Base-by-base conservation (phyloP, 2,113 vertebrate genomes). In the Pontoporia blainvillei region DNA sequence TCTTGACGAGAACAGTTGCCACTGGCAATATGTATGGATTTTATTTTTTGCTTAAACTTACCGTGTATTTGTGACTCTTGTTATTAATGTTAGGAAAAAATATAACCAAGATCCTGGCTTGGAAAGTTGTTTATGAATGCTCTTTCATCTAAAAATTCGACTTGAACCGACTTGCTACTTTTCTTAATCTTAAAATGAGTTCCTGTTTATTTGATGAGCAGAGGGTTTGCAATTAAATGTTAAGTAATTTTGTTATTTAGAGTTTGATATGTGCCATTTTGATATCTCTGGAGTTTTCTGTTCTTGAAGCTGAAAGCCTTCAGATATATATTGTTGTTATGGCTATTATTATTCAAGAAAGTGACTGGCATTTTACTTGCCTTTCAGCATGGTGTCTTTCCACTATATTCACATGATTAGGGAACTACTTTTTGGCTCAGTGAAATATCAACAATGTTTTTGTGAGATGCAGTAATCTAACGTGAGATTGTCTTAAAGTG, bases 31-130 rank as follows among this genome's bases (percentile, higher is more conserved):
- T 46, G 8, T 31, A 34, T 25, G 49, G 15, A 10, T 69, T 79
- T 78, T 87, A 5, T 64, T 67, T 95, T 96, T 92, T 73, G 62
- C 72, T 49, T 72, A 94, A 90, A 52, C 7, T 95, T 90, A 59
- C 75, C 31, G 1, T 88, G 44, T 23, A 5, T 52, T 0, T 39
- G 27, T 75, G 54, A 67, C 62, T 91, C 57, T 5, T 84, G 5
- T 91, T 89, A 46, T 67, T 57, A 72, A 23, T 92, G 6, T 62
- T 86, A 61, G 62, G 54, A 71, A 61, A 81, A 66, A 44, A 34
- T 83, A 27, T 57, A 97, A 59, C 13, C 11, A 62, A 46, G 75
- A 57, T 59, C 23, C 2, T 84, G 6, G 0, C 67, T 71, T 86
- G 88, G 81, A 78, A 72, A 76, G 6, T 90, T 88, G 52, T 1